Evolutionary conservation across 2,113 vertebrate genomes (phyloP).

Genomic region (Ciconia maguari): DNA sequence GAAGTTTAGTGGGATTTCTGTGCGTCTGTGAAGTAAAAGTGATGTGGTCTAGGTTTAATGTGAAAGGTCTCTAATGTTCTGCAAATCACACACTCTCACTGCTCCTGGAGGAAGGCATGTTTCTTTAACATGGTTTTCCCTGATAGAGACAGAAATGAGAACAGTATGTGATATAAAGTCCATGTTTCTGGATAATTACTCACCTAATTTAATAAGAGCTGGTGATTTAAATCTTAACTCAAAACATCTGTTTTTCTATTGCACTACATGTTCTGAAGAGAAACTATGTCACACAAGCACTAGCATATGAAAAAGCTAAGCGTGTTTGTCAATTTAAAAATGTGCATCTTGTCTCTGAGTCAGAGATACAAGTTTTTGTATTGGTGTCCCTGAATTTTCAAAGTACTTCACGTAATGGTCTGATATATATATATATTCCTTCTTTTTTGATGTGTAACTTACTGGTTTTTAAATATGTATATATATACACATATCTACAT

Average conservation of each 20-base stretch:
- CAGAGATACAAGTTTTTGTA: not conserved
- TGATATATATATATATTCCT: not conserved
- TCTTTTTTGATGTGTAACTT: not conserved
- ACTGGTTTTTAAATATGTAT: fast-evolving
- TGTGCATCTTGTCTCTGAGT: not conserved
- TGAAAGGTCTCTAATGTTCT: not conserved
- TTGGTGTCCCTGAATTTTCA: not conserved
- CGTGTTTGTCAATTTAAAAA: not conserved
- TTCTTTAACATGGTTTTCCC: not conserved
- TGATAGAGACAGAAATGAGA: not conserved
- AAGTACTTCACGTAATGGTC: not conserved
- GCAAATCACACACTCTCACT: not conserved
- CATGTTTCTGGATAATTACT: constrained; percentile 24
- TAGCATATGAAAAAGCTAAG: not conserved
- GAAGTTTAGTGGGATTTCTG: not conserved
- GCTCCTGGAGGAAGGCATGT: not conserved
- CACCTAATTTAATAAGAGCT: constrained; percentile 27
- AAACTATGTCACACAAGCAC: not conserved
- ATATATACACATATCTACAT: not conserved
- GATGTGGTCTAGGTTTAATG: not conserved
- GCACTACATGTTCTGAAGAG: not conserved
- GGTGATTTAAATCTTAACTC: constrained; percentile 57
- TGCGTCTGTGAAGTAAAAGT: not conserved
- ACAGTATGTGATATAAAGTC: not conserved
- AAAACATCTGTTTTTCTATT: constrained; percentile 44